phyloP scores from a whole-genome alignment of 2,797 vertebrate genomes.

The Pipistrellus pipistrellus region DNA sequence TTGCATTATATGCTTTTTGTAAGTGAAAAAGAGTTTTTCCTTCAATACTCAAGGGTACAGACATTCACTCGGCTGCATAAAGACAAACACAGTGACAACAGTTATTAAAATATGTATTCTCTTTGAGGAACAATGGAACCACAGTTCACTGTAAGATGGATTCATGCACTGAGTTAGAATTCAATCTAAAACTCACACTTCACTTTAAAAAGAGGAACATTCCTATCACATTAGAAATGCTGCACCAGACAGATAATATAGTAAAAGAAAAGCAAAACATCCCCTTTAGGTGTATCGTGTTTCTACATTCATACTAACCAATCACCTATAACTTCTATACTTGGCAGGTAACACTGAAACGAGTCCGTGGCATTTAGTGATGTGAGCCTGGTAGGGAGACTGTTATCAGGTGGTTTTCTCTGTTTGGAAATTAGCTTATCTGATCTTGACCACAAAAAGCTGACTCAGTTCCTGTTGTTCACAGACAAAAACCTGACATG shows the following conservation, averaged over 20 bases:
- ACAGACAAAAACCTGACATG: neutral
- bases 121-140: conserved; percentile 53
- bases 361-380: conserved; percentile 17
- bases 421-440: neutral
- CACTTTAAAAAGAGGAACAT: neutral
- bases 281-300: neutral
- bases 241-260: neutral
- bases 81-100: conserved; percentile 59
- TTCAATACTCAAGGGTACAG: conserved; percentile 5
- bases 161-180: conserved; percentile 13
- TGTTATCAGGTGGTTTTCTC: neutral
- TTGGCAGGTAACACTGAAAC: conserved; percentile 12
- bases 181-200: conserved; percentile 24
- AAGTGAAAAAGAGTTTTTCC: conserved; percentile 14
- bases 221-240: conserved; percentile 37
- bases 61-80: conserved; percentile 46
- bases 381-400: neutral
- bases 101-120: conserved; percentile 68
- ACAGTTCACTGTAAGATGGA: conserved; percentile 53
- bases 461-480: neutral
- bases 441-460: neutral
- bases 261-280: neutral
- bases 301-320: neutral
- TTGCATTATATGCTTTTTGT: conserved; percentile 12
- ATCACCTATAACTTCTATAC: neutral